Evolutionary conservation across 2,797 vertebrate genomes (phyloP), one percentile per base, ranked within the genome.

Genomic region (Syngnathus rostellatus): DNA sequence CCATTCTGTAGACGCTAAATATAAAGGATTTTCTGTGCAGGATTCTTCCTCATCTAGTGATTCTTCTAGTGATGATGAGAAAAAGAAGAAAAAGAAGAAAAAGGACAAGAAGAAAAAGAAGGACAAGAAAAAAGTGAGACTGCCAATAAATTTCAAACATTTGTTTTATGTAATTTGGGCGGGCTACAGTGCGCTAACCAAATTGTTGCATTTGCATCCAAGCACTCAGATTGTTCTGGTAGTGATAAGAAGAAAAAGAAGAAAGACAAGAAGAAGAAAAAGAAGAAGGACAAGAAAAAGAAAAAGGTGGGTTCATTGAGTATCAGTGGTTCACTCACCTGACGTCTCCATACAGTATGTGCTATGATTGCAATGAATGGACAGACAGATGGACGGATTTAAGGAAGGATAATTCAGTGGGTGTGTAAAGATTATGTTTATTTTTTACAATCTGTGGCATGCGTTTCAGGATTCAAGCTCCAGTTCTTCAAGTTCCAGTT

Each of bases 261-360:
- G 1, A 72, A 76, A 0, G 68, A 73, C 1, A 77, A 81, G 43
- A 74, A 81, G 16, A 80, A 81, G 21, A 77, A 86, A 31, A 83
- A 83, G 57, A 83, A 82, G 58, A 80, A 77, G 61, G 59, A 79
- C 31, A 80, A 81, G 70, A 82, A 80, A 31, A 83, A 79, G 75
- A 64, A 81, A 77, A 84, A 79, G 80, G 82, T 85, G 66, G 9
- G 63, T 17, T 6, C 2, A 14, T 3, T 17, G 0, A 8, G 31
- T 31, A 31, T 31, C 31, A 31, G 2, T 31, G 31, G 31, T 31
- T 31, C 31, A 31, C 31, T 31, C 31, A 31, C 31, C 31, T 31
- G 31, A 31, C 2, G 31, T 31, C 31, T 31, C 31, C 31, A 31
- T 31, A 31, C 31, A 31, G 31, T 17, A 8, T 2, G 31, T 57